phyloP scores from a whole-genome alignment of 2,113 vertebrate genomes.

The Crotalus viridis region DNA sequence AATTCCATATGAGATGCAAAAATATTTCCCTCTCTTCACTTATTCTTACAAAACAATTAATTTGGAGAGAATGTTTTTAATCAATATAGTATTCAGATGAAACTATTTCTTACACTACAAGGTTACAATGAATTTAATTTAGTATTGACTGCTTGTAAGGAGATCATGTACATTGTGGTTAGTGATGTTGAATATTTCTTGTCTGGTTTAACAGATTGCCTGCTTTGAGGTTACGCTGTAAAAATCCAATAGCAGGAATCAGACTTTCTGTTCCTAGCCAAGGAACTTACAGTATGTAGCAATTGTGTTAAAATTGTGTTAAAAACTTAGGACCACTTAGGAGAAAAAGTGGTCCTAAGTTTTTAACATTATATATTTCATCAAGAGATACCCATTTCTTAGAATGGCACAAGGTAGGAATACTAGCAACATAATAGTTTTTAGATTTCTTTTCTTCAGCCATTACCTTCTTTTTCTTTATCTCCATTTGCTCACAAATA shows the following conservation, averaged over 20 bases:
- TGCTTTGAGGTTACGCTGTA: neutral
- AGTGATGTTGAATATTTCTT: neutral
- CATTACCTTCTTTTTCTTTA: neutral
- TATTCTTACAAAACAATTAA: constrained; percentile 6
- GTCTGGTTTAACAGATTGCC: neutral
- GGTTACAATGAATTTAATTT: neutral
- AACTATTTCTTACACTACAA: constrained; percentile 22
- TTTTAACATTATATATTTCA: neutral
- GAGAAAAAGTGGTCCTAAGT: neutral
- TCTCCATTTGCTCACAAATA: neutral
- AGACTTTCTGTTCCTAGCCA: neutral
- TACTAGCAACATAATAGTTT: neutral
- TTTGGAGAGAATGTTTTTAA: constrained; percentile 42
- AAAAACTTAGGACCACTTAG: neutral
- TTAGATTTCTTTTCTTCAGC: neutral
- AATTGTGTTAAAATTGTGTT: neutral
- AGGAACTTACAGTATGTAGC: neutral
- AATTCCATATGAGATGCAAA: constrained; percentile 42
- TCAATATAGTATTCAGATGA: constrained; percentile 38
- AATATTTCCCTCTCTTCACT: constrained; percentile 9
- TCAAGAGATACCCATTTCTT: neutral
- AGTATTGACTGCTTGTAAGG: neutral
- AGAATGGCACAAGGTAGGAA: neutral
- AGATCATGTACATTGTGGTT: neutral
- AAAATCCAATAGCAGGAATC: neutral